Evolutionary conservation across 2,888 invertebrate genomes (phyloP), one percentile per base, ranked within the genome.

Genomic region (Tribolium freemani): DNA sequence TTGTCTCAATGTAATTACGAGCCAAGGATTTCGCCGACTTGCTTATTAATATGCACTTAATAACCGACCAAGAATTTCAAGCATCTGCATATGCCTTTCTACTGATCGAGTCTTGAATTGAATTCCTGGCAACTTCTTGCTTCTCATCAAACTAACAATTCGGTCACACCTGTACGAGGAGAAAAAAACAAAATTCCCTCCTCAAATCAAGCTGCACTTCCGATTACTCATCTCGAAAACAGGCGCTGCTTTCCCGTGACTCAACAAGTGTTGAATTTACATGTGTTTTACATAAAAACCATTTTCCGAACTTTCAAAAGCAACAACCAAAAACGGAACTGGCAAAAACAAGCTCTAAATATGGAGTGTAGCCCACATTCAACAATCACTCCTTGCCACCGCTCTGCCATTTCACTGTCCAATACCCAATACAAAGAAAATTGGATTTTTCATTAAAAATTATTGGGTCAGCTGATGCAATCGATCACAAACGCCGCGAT

Each of bases 81-180:
- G 56, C 63, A 72, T 72, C 60, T 69, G 61, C 71, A 57, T 71
- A 54, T 69, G 67, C 74, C 74, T 74, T 74, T 74, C 74, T 71
- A 61, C 57, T 56, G 48, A 67, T 54, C 50, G 31, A 57, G 57
- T 46, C 63, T 69, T 69, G 60, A 72, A 69, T 63, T 64, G 69
- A 68, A 72, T 72, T 69, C 61, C 58, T 63, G 60, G 61, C 48
- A 46, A 13, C 6, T 57, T 57, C 31, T 68, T 68, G 57, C 57
- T 68, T 57, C 38, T 8, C 56, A 66, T 56, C 58, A 30, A 56
- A 26, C 26, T 26, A 26, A 26, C 38, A 38, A n/a, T 13, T 38
- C 21, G 5, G 8, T 51, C 20, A 20, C 38, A 38, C 38, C 38
- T 38, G 6, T 3, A 5, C 5, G 4, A 8, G 38, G 8, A n/a